Base-by-base conservation (phyloP, 92 coral and sea anemone species). In the Phenganax subtilis region DNA sequence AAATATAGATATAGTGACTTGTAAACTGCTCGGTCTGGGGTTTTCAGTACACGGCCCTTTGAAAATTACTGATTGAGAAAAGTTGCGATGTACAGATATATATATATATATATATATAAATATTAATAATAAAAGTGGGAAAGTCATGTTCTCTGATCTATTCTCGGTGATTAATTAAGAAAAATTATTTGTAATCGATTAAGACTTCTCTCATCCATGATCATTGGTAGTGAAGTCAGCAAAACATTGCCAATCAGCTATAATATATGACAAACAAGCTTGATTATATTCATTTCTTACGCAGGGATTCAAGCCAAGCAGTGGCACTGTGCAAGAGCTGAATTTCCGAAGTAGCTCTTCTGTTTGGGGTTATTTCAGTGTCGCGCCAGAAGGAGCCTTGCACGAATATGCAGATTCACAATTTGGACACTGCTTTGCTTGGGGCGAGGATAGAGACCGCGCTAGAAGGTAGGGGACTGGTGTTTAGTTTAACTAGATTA, bases 331-430 rank as follows among this genome's bases (percentile, higher is more conserved):
- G 29, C 93, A 87, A 72, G 99, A 96, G 88, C 85, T 96, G 60
- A 96, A 89, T 62, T 96, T 96, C 82, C 94, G 99, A 57, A 96
- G 99, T 71, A 96, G 92, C 93, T 92, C 92, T 68, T 77, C 91
- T 17, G 97, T 96, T 30, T 96, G 99, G 99, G 99, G 99, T 0
- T 96, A 96, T 84, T 96, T 96, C 80, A 96, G 99, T 69, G 99
- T 96, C 27, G 99, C 97, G n/a, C 97, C 99, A 15, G 93, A 91
- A 12, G 99, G 99, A 76, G 97, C 97, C 9, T 89, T 96, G 30
- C 99, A 96, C 77, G 99, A 96, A 87, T 96, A 85, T 84, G 99
- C 99, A 0, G 99, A 96, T 82, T 96, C 99, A 47, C 99, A 96
- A 82, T 96, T 96, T 86, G 99, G 99, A 12, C 99, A 96, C 82